Evolutionary conservation across 2,888 invertebrate genomes (phyloP).

Genomic region (Acrobasis repandana): DNA sequence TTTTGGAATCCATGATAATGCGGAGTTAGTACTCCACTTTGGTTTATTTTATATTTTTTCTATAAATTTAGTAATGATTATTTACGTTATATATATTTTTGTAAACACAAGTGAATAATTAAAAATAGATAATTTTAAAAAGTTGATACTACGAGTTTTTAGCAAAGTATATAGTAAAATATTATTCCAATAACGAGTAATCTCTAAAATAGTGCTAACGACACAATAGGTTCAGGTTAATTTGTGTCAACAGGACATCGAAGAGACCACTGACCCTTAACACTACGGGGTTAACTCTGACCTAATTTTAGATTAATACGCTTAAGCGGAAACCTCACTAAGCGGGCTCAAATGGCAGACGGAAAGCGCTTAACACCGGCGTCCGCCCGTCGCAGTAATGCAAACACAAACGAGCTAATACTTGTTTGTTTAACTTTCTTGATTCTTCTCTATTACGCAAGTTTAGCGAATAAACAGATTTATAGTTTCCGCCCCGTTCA

Average conservation of each 20-base stretch:
- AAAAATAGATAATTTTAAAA: no score
- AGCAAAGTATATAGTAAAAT: no score
- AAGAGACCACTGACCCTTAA: slow-evolving; percentile 70
- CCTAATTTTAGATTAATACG: slow-evolving; percentile 82
- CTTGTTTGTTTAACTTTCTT: slow-evolving; percentile 66
- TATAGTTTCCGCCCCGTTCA: slow-evolving; percentile 82
- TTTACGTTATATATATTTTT: no score
- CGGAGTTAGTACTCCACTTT: neutral
- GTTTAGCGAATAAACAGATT: slow-evolving; percentile 77
- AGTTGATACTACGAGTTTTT: no score
- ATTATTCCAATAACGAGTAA: no score
- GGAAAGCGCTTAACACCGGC: slow-evolving; percentile 55
- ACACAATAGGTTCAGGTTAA: neutral
- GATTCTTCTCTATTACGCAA: slow-evolving; percentile 72
- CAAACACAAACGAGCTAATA: slow-evolving; percentile 58
- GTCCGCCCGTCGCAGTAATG: slow-evolving; percentile 36
- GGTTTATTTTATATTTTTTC: neutral
- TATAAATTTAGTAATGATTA: no score
- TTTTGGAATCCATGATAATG: neutral
- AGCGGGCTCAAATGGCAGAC: slow-evolving; percentile 75
- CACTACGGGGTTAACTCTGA: slow-evolving; percentile 73
- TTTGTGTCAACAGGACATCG: slow-evolving; percentile 26
- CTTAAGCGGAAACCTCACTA: slow-evolving; percentile 82
- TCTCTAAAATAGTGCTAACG: no score
- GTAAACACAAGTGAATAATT: no score